Evolutionary conservation across 2,113 vertebrate species (phyloP), one percentile per base, ranked within the genome.

Genomic region (Myiozetetes cayanensis): DNA sequence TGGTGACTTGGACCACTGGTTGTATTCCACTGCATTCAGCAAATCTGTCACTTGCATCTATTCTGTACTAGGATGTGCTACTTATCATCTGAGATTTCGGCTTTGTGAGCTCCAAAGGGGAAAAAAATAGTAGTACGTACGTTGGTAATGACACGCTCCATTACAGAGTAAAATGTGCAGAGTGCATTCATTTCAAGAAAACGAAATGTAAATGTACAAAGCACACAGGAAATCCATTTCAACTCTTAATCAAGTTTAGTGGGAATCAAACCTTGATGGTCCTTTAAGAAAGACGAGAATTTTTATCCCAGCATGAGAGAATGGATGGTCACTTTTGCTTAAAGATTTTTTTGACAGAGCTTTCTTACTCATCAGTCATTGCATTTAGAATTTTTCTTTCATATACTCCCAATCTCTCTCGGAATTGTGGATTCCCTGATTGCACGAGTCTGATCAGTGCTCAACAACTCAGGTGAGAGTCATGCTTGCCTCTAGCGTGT

Each of bases 191-290:
- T 87, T 95, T 95, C 71, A 85, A 91, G 89, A 91, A 80, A 95
- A 94, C 0, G 12, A 91, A 95, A 92, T 8, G 6, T 62, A 86
- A 88, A 80, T 62, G 79, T 49, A 92, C 70, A 97, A 95, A 96
- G 93, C 96, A 72, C n/a, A 82, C 27, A 92, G 92, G 96, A 97
- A 97, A 93, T 96, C 95, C 88, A 96, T 97, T 90, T 98, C 4
- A 46, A 93, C 88, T 77, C 93, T 93, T 97, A 97, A 97, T 97
- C 91, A 94, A 89, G 84, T 97, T 95, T 92, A 96, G 80, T 62
- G 75, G 68, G 86, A 95, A 96, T 91, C 94, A 92, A 93, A 92
- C 43, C 43, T 43, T 44, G 68, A 93, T 52, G 52, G 50, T 68
- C 21, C 52, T 92, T 66, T 63, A 81, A 67, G 59, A 39, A 88